These are phyloP conservation scores for Phaetusa simplex DNA, from an alignment of 2,113 vertebrate genomes.

Conservation along the genomic window DNA sequence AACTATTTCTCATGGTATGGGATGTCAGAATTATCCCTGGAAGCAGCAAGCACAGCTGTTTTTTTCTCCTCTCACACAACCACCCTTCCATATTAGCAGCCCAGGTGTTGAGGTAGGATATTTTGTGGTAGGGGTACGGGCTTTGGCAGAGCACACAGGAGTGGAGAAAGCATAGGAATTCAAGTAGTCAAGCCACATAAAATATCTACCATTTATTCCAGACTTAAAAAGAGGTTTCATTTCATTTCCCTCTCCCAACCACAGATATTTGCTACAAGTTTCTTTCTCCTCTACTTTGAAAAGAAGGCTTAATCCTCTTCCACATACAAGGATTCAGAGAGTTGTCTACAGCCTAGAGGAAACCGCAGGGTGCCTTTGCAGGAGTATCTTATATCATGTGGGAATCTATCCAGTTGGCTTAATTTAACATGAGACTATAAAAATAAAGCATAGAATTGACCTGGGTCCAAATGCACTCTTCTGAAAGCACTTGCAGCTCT, in stretches of 20 bases:
- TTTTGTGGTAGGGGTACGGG: rapidly evolving
- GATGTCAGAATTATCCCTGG: no score
- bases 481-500: background rate
- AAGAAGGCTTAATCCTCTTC: background rate
- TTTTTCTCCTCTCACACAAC: no score
- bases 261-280: background rate
- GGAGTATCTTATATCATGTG: background rate
- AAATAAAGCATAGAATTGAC: background rate
- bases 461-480: background rate
- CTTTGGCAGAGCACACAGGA: background rate
- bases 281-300: background rate
- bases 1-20: background rate
- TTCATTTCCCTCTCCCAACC: background rate
- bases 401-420: background rate
- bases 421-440: background rate
- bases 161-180: background rate
- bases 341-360: background rate
- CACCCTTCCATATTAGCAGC: rapidly evolving
- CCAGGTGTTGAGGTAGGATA: rapidly evolving
- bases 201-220: background rate
- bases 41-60: background rate
- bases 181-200: background rate
- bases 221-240: background rate
- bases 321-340: background rate
- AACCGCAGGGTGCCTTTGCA: background rate